Conservation (phyloP, 2,797 vertebrate genomes). For the Triplophysa yarkandensis region DNA sequence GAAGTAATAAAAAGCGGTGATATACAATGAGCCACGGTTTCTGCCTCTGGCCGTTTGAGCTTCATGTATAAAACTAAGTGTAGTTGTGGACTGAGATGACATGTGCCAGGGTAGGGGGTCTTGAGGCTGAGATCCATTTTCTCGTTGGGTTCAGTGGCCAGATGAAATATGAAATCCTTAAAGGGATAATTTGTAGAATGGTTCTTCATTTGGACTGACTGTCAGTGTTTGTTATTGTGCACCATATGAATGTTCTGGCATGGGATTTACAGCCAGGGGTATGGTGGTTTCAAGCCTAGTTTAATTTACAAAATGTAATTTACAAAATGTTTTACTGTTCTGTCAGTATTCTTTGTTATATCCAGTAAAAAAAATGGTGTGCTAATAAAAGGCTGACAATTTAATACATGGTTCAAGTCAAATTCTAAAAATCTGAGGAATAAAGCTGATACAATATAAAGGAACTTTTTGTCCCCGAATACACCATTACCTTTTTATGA, state of each 20-base stretch:
- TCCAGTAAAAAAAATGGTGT: neutral
- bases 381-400: neutral
- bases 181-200: neutral
- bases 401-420: neutral
- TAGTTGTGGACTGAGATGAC: neutral
- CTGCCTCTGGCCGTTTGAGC: neutral
- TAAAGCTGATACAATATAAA: too few species aligned
- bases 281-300: neutral
- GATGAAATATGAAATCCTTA: constrained; percentile 37
- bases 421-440: too few species aligned
- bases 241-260: constrained; percentile 27
- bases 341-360: neutral
- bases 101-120: neutral
- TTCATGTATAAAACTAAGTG: neutral
- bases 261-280: neutral
- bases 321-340: neutral
- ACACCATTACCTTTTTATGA: too few species aligned
- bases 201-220: neutral
- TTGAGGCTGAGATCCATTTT: neutral
- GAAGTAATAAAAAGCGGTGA: neutral
- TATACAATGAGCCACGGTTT: neutral
- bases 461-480: too few species aligned
- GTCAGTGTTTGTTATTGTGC: constrained; percentile 36
- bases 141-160: constrained; percentile 6
- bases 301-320: neutral